phyloP scores from a whole-genome alignment of 2,888 invertebrate genomes.

The Campaea margaritaria region DNA sequence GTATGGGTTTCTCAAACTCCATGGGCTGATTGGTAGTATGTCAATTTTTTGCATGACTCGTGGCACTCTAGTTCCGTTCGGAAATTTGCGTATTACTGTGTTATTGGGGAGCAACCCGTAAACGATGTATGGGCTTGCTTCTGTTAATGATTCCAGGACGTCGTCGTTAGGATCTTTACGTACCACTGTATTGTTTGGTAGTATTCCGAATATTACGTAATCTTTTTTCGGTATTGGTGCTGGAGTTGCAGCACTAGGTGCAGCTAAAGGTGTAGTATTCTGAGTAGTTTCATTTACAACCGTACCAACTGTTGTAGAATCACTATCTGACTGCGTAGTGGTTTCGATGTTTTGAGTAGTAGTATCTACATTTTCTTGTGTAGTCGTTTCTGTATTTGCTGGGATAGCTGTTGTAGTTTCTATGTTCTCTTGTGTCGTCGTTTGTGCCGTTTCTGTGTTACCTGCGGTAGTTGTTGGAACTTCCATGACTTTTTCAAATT shows the following conservation, averaged over 20 bases:
- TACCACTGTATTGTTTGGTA: slow-evolving; percentile 92
- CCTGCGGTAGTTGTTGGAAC: slow-evolving; percentile 31
- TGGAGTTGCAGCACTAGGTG: slow-evolving; percentile 55
- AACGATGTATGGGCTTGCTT: slow-evolving; percentile 89
- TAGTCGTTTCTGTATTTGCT: slow-evolving; percentile 44
- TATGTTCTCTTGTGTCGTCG: slow-evolving; percentile 34
- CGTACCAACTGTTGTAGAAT: slow-evolving; percentile 50
- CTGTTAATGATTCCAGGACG: slow-evolving; percentile 87
- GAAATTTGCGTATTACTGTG: slow-evolving; percentile 91
- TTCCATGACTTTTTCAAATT: slow-evolving; percentile 14
- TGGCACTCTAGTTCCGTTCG: slow-evolving; percentile 92
- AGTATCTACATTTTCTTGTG: slow-evolving; percentile 46
- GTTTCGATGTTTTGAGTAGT: slow-evolving; percentile 54
- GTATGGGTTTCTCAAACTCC: slow-evolving; percentile 85
- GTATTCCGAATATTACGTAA: slow-evolving; percentile 90
- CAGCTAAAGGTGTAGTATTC: slow-evolving; percentile 57
- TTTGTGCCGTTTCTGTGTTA: slow-evolving; percentile 24
- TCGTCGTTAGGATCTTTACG: slow-evolving; percentile 89
- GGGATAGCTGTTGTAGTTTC: slow-evolving; percentile 33
- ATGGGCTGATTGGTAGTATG: slow-evolving; percentile 86
- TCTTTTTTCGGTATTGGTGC: slow-evolving; percentile 85
- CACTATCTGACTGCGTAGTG: slow-evolving; percentile 51
- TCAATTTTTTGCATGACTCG: slow-evolving; percentile 86
- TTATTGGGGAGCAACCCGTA: slow-evolving; percentile 92
- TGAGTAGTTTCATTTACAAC: slow-evolving; percentile 47